Evolutionary conservation across 2,888 invertebrate genomes (phyloP), one percentile per base, ranked within the genome.

Genomic region (Mesorhabditis sp.): DNA sequence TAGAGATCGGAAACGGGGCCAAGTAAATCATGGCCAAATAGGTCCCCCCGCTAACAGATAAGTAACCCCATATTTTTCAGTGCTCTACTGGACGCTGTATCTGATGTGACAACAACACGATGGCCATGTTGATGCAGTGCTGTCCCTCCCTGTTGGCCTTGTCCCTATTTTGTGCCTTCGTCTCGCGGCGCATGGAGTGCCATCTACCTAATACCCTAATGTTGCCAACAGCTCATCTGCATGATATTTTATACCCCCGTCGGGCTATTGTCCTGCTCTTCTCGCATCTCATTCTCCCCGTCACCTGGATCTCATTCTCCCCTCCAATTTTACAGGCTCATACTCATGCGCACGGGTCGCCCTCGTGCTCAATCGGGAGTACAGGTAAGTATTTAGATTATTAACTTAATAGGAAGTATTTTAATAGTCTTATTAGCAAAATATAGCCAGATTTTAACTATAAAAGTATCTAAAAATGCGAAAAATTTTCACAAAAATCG

Each of bases 31-130:
- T n/a, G n/a, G n/a, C n/a, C n/a, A n/a, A n/a, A 28, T 28, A 28
- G 28, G 28, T 2, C 28, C 28, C 28, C 28, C 28, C 28, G 28
- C 28, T 28, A 28, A 28, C 28, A 28, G 28, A 28, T 28, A 28
- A 28, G 28, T 28, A 28, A 28, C 2, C 28, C 28, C 42, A 43
- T 13, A 7, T 7, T 44, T 79, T 83, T 79, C 77, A 84, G 83
- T 84, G 72, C 76, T 84, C 72, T 84, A 84, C 74, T 84, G 84
- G 84, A 80, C 82, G 68, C 82, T 83, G 71, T 84, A 83, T 72
- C 76, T 83, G 67, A 74, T 83, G 82, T 83, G 76, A 82, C 95
- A 2, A 28, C 28, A 28, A 28, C 28, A 28, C 28, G 28, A 28
- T 28, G 28, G 28, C 28, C 28, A 28, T 28, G 28, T 28, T 28